phyloP scores from a whole-genome alignment of 2,888 invertebrate species.

The Halocaridina rubra region DNA sequence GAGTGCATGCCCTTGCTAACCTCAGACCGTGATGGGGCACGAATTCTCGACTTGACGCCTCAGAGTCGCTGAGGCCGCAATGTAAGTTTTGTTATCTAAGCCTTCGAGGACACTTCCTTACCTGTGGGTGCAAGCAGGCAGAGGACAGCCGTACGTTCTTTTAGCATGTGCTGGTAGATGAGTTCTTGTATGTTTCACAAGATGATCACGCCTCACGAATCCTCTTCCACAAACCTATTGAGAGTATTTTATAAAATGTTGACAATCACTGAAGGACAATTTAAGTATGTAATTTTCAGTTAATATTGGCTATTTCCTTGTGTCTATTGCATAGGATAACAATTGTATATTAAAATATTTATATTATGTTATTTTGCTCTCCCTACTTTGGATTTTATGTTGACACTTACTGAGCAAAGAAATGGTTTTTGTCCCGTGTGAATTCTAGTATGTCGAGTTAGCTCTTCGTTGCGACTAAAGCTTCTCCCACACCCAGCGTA shows the following conservation, averaged over 20 bases:
- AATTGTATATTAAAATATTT: too few relatives aligned
- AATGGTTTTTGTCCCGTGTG: conserved; percentile 44
- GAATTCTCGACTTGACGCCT: too few relatives aligned
- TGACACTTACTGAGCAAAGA: conserved; percentile 16
- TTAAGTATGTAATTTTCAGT: too few relatives aligned
- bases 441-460: conserved; percentile 34
- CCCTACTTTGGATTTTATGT: too few relatives aligned
- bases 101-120: neutral
- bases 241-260: too few relatives aligned
- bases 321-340: too few relatives aligned
- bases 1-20: too few relatives aligned
- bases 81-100: neutral
- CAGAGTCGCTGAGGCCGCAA: too few relatives aligned
- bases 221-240: conserved; percentile 32
- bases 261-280: too few relatives aligned
- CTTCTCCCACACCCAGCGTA: conserved; percentile 17
- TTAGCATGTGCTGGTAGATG: conserved; percentile 36
- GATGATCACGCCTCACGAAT: conserved; percentile 47
- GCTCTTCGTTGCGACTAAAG: conserved; percentile 46
- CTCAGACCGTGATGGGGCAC: too few relatives aligned
- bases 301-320: too few relatives aligned
- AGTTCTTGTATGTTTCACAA: conserved; percentile 42
- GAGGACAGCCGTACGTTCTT: conserved; percentile 34
- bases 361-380: too few relatives aligned
- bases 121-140: conserved; percentile 44